Evolutionary conservation across 2,888 invertebrate species (phyloP).

Genomic region (Oxystoma pomonae): DNA sequence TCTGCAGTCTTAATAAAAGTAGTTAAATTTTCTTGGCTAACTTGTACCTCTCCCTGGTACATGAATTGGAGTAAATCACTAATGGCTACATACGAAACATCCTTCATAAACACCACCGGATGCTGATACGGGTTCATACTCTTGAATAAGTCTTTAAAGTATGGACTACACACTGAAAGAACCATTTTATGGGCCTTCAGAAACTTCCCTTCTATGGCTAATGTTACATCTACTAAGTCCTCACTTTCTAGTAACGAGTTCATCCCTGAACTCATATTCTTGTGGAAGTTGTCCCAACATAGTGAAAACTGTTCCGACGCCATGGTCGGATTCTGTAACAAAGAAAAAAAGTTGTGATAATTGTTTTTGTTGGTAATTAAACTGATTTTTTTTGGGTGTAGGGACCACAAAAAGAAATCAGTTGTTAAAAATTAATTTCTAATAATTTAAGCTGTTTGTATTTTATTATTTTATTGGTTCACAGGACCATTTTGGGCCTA

Average conservation of each 20-base stretch:
- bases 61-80: constrained; percentile 56
- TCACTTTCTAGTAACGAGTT: constrained; percentile 48
- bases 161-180: constrained; percentile 66
- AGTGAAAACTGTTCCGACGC: constrained; percentile 66
- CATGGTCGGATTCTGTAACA: constrained; percentile 35
- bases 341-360: no score
- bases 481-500: no score
- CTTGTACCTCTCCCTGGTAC: constrained; percentile 57
- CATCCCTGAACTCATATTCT: constrained; percentile 63
- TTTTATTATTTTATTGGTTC: no score
- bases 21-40: constrained; percentile 44
- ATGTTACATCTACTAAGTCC: constrained; percentile 48
- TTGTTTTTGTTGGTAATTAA: no score
- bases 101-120: constrained; percentile 59
- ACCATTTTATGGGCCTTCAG: constrained; percentile 69
- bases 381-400: no score
- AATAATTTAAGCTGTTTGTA: no score
- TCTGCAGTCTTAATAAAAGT: constrained; percentile 48
- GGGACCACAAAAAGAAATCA: no score
- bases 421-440: no score
- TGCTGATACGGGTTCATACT: constrained; percentile 60
- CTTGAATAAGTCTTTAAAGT: constrained; percentile 66
- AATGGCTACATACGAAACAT: constrained; percentile 54
- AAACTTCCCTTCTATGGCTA: constrained; percentile 54
- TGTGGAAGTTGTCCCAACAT: constrained; percentile 71